Base-by-base conservation (phyloP, 1,140 invertebrate species). In the Phortica variegata region DNA sequence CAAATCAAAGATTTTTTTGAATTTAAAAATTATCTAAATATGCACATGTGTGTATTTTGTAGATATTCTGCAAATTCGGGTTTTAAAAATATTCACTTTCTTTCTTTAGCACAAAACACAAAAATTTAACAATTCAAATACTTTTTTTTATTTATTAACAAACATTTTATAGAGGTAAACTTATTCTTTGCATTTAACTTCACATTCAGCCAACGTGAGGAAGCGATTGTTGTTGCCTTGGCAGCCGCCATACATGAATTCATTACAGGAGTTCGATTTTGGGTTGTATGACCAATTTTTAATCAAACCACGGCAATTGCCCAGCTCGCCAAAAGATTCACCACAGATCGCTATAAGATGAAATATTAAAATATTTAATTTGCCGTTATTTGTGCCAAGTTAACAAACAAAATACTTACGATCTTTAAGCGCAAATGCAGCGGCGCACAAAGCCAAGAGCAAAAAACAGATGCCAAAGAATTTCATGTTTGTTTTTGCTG, bases 181-280 rank as follows among this genome's bases (percentile, higher is more conserved):
- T 9, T 49, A 62, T 21, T 54, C 0, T 33, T 69, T 69, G 39
- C 89, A 90, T 51, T 80, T 78, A 43, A 77, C 60, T 45, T 81
- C 57, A 60, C 89, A 92, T n/a, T 83, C 80, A 15, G 80, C 61
- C 61, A 85, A 77, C 2, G 79, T 79, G 2, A 74, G 54, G 65
- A 90, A 93, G 53, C 88, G 88, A 66, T 93, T 93, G 20, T 78
- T 78, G 63, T 92, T 93, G 15, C 88, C 89, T 2, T 83, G 82
- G 65, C 89, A 93, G 7, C 90, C 88, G 6, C 85, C 83, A 63
- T 88, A 93, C 36, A 83, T 83, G 66, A 93, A 94, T 34, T 81
- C 1, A 29, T 61, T 36, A 45, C 65, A 69, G 38, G 69, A 54
- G 13, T 65, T 69, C 0, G 45, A 45, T 3, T 54, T 46, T 5